Conservation (phyloP, 2,888 invertebrate species). For the Drosophila borborema region DNA sequence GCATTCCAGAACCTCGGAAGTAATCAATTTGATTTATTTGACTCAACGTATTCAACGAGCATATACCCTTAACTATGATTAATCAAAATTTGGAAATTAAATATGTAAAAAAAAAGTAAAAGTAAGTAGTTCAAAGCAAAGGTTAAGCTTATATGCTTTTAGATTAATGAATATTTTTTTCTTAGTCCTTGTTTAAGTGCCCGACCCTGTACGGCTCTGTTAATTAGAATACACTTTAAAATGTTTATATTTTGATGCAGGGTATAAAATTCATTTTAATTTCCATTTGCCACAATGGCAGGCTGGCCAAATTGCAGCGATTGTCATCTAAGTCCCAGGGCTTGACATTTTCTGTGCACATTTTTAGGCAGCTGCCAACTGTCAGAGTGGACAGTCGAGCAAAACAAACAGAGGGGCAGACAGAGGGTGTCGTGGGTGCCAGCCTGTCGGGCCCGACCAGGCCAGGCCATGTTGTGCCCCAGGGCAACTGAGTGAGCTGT, state of each 20-base stretch:
- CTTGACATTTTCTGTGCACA: conserved; percentile 60
- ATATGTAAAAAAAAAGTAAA: neutral
- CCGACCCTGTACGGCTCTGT: neutral
- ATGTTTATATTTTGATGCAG: neutral
- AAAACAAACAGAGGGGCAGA: conserved; percentile 36
- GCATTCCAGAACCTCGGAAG: conserved; percentile 20
- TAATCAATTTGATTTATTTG: conserved; percentile 27
- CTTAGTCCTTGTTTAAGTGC: too few species aligned
- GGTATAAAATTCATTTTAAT: conserved; percentile 63
- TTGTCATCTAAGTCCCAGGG: conserved; percentile 69
- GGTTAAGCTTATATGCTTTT: neutral
- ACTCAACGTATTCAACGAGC: neutral
- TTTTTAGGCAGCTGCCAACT: conserved; percentile 78
- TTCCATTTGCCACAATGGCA: conserved; percentile 68
- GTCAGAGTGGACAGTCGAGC: conserved; percentile 61
- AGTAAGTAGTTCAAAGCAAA: too few species aligned
- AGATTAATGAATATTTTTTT: too few species aligned
- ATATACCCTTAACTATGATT: neutral
- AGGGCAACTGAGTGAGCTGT: conserved; percentile 44
- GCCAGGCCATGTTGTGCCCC: conserved; percentile 37
- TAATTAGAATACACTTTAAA: neutral
- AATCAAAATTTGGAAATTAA: neutral
- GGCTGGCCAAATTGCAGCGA: conserved; percentile 64
- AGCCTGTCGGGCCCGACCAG: conserved; percentile 17
- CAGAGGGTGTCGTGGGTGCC: conserved; percentile 2